These are phyloP conservation scores for Masticophis lateralis DNA, from an alignment of 2,797 vertebrate species.

Conservation along the genomic window DNA sequence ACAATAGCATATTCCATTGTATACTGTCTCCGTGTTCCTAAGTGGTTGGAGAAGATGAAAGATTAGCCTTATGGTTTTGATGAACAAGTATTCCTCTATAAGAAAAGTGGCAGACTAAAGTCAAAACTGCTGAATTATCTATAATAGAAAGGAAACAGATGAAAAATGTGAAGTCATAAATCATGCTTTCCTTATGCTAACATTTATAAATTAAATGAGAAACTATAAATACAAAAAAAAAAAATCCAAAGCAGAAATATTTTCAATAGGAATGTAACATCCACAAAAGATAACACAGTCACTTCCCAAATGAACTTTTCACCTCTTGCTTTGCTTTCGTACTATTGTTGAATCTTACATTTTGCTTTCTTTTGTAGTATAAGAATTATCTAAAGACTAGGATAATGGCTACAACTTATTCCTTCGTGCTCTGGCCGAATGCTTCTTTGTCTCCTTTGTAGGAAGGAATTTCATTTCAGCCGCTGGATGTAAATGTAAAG, in stretches of 20 bases:
- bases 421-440: neutral
- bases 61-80: neutral
- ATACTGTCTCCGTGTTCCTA: neutral
- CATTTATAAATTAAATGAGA: conserved; percentile 6
- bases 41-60: neutral
- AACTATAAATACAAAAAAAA: neutral
- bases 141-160: neutral
- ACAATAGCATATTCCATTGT: neutral
- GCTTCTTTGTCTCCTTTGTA: conserved; percentile 19
- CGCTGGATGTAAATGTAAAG: neutral
- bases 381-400: conserved; percentile 24
- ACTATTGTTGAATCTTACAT: neutral
- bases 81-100: neutral
- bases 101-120: neutral
- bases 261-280: neutral
- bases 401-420: neutral
- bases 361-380: neutral
- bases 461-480: conserved; percentile 20
- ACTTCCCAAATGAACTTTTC: neutral
- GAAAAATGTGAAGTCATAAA: conserved; percentile 4
- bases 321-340: neutral
- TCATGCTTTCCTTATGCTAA: conserved; percentile 1
- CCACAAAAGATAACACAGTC: conserved; percentile 23
- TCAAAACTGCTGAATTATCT: neutral
- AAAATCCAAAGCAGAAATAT: neutral